phyloP scores from a whole-genome alignment of 2,888 invertebrate genomes.

The Tethea ocularis region DNA sequence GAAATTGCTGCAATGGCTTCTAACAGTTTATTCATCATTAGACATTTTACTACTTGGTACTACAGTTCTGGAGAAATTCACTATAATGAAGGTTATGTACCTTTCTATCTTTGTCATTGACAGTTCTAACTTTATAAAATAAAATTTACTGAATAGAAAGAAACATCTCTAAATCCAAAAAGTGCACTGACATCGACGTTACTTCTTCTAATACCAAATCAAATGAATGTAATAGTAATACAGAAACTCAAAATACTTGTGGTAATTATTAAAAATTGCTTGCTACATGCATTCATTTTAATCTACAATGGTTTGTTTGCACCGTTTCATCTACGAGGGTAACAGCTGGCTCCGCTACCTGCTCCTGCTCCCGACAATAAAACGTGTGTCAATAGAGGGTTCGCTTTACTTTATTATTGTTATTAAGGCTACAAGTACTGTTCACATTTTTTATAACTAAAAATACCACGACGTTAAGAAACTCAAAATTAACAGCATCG shows the following conservation, averaged over 20 bases:
- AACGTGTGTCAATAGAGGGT: conserved; percentile 66
- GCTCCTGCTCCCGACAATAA: conserved; percentile 61
- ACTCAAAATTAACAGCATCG: background rate
- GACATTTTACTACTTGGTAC: too few species aligned
- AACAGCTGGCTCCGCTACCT: conserved; percentile 74
- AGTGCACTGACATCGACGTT: too few species aligned
- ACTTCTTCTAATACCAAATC: too few species aligned
- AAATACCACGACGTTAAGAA: background rate
- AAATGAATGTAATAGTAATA: background rate
- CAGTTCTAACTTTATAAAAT: too few species aligned
- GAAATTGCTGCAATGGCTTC: too few species aligned
- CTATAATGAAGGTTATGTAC: too few species aligned
- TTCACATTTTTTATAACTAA: background rate
- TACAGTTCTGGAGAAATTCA: too few species aligned
- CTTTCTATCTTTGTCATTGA: too few species aligned
- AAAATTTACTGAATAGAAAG: too few species aligned
- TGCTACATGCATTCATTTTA: conserved; percentile 45
- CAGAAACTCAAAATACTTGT: conserved; percentile 29
- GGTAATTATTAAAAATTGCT: conserved; percentile 54
- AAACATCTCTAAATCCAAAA: too few species aligned
- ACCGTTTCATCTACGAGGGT: conserved; percentile 57
- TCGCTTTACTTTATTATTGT: conserved; percentile 53
- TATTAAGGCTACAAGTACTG: conserved; percentile 10
- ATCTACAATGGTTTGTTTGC: conserved; percentile 63
- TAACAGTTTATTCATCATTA: too few species aligned